Evolutionary conservation across 2,113 vertebrate species (phyloP), one percentile per base, ranked within the genome.

Genomic region (Oreochromis spilurus): DNA sequence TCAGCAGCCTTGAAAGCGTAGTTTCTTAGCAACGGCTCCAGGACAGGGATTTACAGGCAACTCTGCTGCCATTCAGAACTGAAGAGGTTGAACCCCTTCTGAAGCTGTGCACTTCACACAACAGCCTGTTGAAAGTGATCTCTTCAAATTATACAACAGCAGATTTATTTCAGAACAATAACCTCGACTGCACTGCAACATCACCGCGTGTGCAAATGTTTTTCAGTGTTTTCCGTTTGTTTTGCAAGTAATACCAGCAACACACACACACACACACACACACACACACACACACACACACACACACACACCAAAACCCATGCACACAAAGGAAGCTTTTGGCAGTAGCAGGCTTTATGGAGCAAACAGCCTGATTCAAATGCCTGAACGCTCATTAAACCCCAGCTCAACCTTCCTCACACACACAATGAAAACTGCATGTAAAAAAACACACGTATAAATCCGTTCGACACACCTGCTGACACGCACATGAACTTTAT

Each of bases 11-110:
- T 87, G 81, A 83, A 89, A 81, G 29, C 40, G 40, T 79, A 81
- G 93, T 89, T 91, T 81, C 87, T 91, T 86, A 94, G 90, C 89
- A 93, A 93, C 88, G 31, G 85, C 78, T 62, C 26, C 78, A 75
- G 84, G 87, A 91, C 72, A 36, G 57, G 40, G 26, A 89, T 91
- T 70, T 89, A n/a, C 19, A 85, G 67, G 48, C 50, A 29, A 83
- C 81, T 57, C 45, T 17, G 79, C 85, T 83, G 83, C 83, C 88
- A 70, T 85, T 90, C 55, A 86, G 43, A 83, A 67, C 17, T 79
- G 55, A 75, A 87, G 75, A 85, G 67, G 77, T 55, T 75, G 80
- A 84, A 88, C 75, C 65, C 72, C 60, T 48, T 81, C 79, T 67
- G 80, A 70, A 82, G 82, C 81, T 54, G 70, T 17, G 62, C 82